phyloP scores from a whole-genome alignment of 64 coral and sea anemone genomes.

The Stichodactyla helianthus region DNA sequence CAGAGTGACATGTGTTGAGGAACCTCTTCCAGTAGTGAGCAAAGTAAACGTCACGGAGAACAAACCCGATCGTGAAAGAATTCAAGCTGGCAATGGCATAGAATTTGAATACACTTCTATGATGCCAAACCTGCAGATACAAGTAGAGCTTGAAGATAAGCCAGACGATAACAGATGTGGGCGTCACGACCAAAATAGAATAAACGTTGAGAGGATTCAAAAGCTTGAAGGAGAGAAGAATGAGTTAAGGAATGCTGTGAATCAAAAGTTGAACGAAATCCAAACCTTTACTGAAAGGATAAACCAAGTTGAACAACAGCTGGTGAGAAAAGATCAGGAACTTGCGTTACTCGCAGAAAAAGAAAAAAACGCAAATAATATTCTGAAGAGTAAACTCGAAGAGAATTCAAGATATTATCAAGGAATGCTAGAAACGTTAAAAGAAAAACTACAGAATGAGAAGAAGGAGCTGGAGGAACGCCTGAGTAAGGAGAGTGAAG shows the following conservation, averaged over 20 bases:
- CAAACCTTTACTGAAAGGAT: not conserved
- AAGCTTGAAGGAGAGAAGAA: conserved; percentile 46
- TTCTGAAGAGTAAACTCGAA: conserved; percentile 23
- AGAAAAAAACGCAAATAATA: not conserved
- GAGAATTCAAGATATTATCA: conserved; percentile 41
- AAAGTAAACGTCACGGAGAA: not conserved
- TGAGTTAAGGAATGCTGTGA: conserved; percentile 28
- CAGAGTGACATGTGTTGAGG: not conserved
- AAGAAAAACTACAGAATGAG: conserved; percentile 36
- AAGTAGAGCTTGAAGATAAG: conserved; percentile 8
- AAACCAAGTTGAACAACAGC: not conserved
- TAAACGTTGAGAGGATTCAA: conserved; percentile 3
- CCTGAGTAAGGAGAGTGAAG: conserved; percentile 37
- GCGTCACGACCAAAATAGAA: not conserved
- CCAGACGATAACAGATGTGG: not conserved
- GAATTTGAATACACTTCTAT: conserved; percentile 16
- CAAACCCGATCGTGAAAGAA: not conserved
- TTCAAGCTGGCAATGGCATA: not conserved
- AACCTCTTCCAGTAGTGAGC: not conserved
- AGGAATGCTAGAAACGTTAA: conserved; percentile 20
- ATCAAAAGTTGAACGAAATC: conserved; percentile 11
- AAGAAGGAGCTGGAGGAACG: conserved; percentile 33
- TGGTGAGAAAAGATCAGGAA: not conserved
- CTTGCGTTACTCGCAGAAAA: not conserved
- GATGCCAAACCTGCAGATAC: conserved; percentile 15